A percentile compares a stretch with the other conserved stretches of the same genome.
Conservation (phyloP, 2,888 invertebrate genomes). For the Ametastegia equiseti region DNA sequence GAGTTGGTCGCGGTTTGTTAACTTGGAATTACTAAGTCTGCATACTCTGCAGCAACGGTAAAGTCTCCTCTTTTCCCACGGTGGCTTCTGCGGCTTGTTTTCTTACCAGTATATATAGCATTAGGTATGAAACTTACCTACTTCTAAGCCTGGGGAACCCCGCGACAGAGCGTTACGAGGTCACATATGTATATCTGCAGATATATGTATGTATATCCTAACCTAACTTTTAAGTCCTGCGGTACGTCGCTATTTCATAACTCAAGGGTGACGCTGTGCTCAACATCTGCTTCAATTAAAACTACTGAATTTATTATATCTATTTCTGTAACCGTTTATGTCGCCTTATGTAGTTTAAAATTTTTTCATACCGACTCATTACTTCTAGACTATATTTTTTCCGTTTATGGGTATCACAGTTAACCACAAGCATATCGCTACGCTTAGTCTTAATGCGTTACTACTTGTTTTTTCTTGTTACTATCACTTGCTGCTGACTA, state of each 20-base stretch:
- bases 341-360: neutral
- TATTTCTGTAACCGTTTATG: conserved; percentile 16
- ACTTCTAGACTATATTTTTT: neutral
- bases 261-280: conserved; percentile 13
- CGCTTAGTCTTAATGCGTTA: neutral
- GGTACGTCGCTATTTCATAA: conserved; percentile 10
- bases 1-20: conserved; percentile 46
- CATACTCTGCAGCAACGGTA: conserved; percentile 35
- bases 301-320: no score
- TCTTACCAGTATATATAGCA: no score
- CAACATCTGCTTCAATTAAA: conserved; percentile 43
- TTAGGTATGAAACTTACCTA: conserved; percentile 33
- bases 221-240: neutral
- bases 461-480: no score
- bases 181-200: neutral
- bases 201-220: neutral
- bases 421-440: neutral
- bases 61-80: conserved; percentile 42
- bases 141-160: conserved; percentile 25
- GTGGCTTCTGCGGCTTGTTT: conserved; percentile 31
- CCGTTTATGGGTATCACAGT: conserved; percentile 8
- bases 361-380: neutral
- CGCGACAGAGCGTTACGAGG: conserved; percentile 21
- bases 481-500: no score
- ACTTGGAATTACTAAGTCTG: conserved; percentile 39